A percentile compares a stretch with the other conserved stretches of the same genome.
These are phyloP conservation scores for Gastracanthus pulcherrimus DNA, from an alignment of 2,888 invertebrate species.

Conservation along the genomic window DNA sequence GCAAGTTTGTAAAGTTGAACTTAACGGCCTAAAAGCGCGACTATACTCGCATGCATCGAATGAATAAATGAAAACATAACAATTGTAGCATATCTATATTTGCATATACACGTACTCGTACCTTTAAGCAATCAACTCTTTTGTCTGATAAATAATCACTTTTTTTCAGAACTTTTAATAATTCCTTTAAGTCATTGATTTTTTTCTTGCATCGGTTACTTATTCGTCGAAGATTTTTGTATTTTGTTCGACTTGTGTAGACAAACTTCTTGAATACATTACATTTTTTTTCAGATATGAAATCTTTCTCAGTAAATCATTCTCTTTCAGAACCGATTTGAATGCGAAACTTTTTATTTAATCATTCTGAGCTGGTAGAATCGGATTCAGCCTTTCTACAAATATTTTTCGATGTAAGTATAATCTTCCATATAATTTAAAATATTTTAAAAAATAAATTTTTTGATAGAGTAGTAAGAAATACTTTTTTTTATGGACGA, in stretches of 20 bases:
- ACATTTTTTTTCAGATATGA: not conserved
- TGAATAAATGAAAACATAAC: too few species aligned
- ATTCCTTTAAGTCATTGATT: not conserved
- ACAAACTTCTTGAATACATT: not conserved
- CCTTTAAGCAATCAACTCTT: not conserved
- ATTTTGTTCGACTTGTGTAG: not conserved
- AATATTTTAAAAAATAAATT: not conserved
- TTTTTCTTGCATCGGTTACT: not conserved
- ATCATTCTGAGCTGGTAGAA: not conserved
- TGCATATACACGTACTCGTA: not conserved
- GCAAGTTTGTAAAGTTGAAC: too few species aligned
- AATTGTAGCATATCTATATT: not conserved
- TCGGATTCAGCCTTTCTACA: not conserved
- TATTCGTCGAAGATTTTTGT: not conserved
- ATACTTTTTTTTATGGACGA: not conserved
- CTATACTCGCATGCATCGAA: too few species aligned
- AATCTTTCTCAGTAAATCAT: not conserved
- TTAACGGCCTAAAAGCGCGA: too few species aligned
- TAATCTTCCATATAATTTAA: not conserved
- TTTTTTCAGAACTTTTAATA: not conserved
- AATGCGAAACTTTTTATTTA: not conserved
- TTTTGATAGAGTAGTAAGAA: not conserved
- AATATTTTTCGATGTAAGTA: not conserved
- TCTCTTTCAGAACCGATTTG: not conserved
- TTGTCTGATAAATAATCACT: not conserved